Base-by-base conservation (phyloP, 2,888 invertebrate species). In the Lasioglossum malachurum region DNA sequence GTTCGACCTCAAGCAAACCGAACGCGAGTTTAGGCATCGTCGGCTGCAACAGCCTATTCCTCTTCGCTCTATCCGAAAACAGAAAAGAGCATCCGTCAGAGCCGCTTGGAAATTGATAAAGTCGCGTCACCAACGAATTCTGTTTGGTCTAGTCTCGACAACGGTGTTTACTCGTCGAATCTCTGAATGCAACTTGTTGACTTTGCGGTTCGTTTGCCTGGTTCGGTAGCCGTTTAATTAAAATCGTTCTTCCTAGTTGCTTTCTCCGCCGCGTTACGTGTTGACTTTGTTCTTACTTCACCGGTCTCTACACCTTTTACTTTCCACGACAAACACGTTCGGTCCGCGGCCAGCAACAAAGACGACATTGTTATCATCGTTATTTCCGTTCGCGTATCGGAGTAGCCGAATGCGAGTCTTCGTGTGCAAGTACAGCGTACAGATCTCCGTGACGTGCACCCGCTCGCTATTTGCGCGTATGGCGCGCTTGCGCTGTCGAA, bases 381-480 rank as follows among this genome's bases (percentile, higher is more conserved):
- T 16, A 41, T 76, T 84, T 41, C 64, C 75, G 72, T 81, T 72
- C 71, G 79, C 87, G 87, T 78, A 89, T 53, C 80, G 75, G 75
- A 82, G 88, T 71, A 84, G 87, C 87, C 83, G 83, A 80, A 82
- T 83, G 67, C 86, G 91, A 90, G 91, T 86, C 90, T 91, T 91
- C 91, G 89, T 91, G 85, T 91, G 91, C 91, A 91, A 91, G 91
- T 90, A 86, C 90, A 89, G 83, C 85, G 90, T 91, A 91, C 90
- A 91, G 90, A 90, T 91, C 91, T 91, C 91, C 89, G 90, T 85
- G 82, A 85, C 85, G 88, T 88, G 87, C 87, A 88, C 67, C 86
- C 83, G 88, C 78, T 87, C 69, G 89, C 88, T 90, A 89, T 88
- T 91, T 91, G 87, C 89, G 89, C 91, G 83, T 91, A 82, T 82